Percentiles rank a stretch among this genome's conserved stretches.
Evolutionary conservation across 1,140 invertebrate genomes (phyloP).

Genomic region (Neodiprion virginianus): DNA sequence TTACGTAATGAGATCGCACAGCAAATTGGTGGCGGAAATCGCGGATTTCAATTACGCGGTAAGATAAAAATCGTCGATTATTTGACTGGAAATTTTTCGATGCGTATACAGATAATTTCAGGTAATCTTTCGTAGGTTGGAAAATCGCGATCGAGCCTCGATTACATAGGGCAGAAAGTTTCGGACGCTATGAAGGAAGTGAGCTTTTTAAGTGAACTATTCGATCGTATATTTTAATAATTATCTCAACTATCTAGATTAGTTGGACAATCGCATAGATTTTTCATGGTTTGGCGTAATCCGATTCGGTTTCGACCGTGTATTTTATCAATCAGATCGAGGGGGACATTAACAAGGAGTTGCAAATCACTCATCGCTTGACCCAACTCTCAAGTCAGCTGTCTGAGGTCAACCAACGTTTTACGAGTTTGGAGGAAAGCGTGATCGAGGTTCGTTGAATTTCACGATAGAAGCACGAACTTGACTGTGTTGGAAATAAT

Average conservation of each 20-base stretch:
- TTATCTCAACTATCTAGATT: slow-evolving; percentile 12
- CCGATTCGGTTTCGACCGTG: neutral
- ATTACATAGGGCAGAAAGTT: slow-evolving; percentile 39
- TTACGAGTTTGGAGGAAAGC: slow-evolving; percentile 39
- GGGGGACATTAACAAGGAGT: slow-evolving; percentile 44
- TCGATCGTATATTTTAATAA: neutral
- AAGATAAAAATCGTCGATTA: slow-evolving; percentile 17
- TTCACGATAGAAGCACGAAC: neutral
- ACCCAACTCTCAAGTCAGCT: slow-evolving; percentile 43
- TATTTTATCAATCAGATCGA: slow-evolving; percentile 38
- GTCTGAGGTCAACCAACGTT: slow-evolving; percentile 32
- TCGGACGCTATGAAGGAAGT: slow-evolving; percentile 47
- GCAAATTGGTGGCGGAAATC: slow-evolving; percentile 42
- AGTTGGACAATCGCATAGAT: neutral
- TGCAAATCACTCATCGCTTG: slow-evolving; percentile 46
- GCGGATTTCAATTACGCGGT: slow-evolving; percentile 41
- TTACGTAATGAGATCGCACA: slow-evolving; percentile 38
- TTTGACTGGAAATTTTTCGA: neutral
- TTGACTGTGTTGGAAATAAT: neutral
- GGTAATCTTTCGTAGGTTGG: slow-evolving; percentile 33
- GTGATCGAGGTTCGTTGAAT: slow-evolving; percentile 45
- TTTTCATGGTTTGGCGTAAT: too few species aligned
- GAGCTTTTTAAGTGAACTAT: slow-evolving; percentile 17
- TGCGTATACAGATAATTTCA: slow-evolving; percentile 1
- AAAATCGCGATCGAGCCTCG: slow-evolving; percentile 40